phyloP scores from a whole-genome alignment of 2,113 vertebrate genomes.

The Brachionichthys hirsutus region DNA sequence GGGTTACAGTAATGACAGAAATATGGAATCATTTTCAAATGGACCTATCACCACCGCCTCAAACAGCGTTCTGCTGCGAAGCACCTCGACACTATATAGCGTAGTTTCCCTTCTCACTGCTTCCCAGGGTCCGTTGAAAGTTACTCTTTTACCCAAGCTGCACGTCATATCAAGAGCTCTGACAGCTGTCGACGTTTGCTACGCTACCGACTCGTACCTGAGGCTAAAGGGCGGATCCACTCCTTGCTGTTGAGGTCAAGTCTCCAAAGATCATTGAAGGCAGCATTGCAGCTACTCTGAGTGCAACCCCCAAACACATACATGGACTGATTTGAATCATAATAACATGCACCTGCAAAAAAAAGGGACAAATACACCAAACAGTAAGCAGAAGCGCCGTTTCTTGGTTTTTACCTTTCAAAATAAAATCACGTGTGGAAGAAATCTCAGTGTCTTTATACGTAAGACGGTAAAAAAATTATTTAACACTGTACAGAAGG shows the following conservation, averaged over 20 bases:
- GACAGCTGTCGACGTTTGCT: neutral
- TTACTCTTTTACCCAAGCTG: constrained; percentile 8
- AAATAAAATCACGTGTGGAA: too few species aligned
- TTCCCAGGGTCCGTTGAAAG: constrained; percentile 2
- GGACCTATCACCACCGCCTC: constrained; percentile 9
- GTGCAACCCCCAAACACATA: constrained; percentile 99
- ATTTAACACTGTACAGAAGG: neutral
- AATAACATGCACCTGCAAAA: constrained; percentile 91
- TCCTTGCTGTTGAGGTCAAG: constrained; percentile 99
- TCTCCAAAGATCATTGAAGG: constrained; percentile 98
- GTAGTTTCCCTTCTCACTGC: constrained; percentile 16
- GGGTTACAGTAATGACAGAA: neutral
- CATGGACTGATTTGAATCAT: constrained; percentile 97
- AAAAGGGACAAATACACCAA: constrained; percentile 2
- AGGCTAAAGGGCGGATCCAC: constrained; percentile 97
- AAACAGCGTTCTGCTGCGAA: constrained; percentile 18
- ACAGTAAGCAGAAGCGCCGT: too few species aligned
- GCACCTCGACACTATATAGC: constrained; percentile 10
- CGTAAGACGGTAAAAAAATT: too few species aligned
- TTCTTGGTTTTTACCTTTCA: too few species aligned
- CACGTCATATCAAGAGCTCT: neutral
- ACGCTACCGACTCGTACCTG: constrained; percentile 77
- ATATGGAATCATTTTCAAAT: neutral
- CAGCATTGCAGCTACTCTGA: constrained; percentile 97
- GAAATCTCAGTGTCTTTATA: too few species aligned